Base-by-base conservation (phyloP, 2,113 vertebrate genomes). In the Columba janthina region DNA sequence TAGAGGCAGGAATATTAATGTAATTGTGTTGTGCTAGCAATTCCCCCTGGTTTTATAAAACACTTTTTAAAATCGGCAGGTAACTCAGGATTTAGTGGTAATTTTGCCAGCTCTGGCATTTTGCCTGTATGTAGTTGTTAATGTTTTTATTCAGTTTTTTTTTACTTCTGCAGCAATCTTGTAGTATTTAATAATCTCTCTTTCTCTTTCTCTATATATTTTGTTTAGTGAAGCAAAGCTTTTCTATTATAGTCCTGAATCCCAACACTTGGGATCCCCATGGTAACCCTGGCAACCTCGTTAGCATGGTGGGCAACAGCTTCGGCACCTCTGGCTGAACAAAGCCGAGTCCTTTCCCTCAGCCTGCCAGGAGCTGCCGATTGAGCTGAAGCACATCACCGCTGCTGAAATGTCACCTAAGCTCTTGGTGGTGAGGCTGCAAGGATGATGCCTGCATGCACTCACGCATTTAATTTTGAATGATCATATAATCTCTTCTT, bases 161-260 rank as follows among this genome's bases (percentile, higher is more conserved):
- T 78, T 81, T 94, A 34, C 87, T 91, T 88, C 61, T 65, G 12
- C 74, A 73, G 50, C n/a, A 76, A 28, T 85, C 46, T 66, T 79
- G 24, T 57, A 15, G 26, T 65, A 64, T 60, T 92, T 88, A 61
- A 85, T 77, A 1, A 70, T 62, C 3, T 90, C 44, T 46, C 3
- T 72, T 4, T 57, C 0, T 46, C 44, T 46, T 16, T 44, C 42
- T 44, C 16, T 16, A 46, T 36, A 34, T 61, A 50, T n/a, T 62
- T 64, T 78, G 66, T 82, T 93, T 70, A 76, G 70, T 60, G 88
- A 90, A 95, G 90, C 85, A 84, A 72, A 66, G 21, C 67, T 83
- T 80, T 75, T 69, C 46, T 80, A 9, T 93, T 79, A 73, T 18
- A 83, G 17, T n/a, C 36, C 60, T 79, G 85, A 83, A 34, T 76